Base-by-base conservation (phyloP, 2,797 vertebrate species). In the Peromyscus attwateri region DNA sequence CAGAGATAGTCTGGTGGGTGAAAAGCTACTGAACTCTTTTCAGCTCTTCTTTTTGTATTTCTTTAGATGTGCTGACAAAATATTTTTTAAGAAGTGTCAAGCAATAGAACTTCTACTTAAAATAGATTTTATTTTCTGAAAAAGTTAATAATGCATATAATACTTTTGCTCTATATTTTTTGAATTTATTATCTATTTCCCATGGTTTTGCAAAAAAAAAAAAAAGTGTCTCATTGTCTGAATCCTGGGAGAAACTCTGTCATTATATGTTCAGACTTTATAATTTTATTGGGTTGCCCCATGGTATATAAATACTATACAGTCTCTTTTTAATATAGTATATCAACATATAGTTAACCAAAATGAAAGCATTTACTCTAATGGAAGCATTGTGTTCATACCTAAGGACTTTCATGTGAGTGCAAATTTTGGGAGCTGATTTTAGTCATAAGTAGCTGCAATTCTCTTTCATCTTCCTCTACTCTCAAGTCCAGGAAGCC, bases 1-100 rank as follows among this genome's bases (percentile, higher is more conserved):
- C 2, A 37, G 46, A 66, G 25, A 9, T 17, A 40, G 43, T 68
- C n/a, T 80, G n/a, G 25, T 68, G 12, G 25, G 11, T 55, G 6
- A 55, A 23, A 37, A 80, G 14, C n/a, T 68, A 19, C 17, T 40
- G 21, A 40, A 81, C 46, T 75, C 49, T 27, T 73, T 43, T 68
- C 14, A 13, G 37, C 77, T 40, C 60, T 34, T 49, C 16, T 82
- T 92, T 95, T 81, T 81, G 66, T 60, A 71, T 85, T 81, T 49
- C 82, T 96, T 92, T 81, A n/a, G 4, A 76, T 64, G 14, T 91
- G 37, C 27, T 96, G 71, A 90, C 64, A 87, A 73, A 88, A 87
- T 29, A 57, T 55, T 87, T 68, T 87, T 55, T 29, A 71, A 55
- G 84, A 87, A 57, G 25, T 71, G 68, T 57, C 85, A 40, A 73